Evolutionary conservation across 2,888 invertebrate species (phyloP), one percentile per base, ranked within the genome.

Genomic region (Drosophila longiperda): DNA sequence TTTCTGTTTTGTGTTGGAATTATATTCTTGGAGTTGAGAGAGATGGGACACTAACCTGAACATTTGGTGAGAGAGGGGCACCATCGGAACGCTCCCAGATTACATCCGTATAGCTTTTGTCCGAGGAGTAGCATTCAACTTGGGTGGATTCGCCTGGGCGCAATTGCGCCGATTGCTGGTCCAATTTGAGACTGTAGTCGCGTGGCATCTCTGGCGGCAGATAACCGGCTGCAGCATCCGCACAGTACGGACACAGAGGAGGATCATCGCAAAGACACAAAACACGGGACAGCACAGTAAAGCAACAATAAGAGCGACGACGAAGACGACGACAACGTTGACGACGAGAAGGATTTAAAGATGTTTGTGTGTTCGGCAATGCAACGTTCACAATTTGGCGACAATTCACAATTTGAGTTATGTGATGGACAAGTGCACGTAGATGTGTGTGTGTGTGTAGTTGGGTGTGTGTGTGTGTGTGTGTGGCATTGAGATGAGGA

Each of bases 101-200:
- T 7, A 93, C 91, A 52, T 92, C 69, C 80, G 91, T 86, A 66
- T 91, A 92, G 75, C 87, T 91, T 60, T 90, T 89, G 64, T 90
- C 91, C 49, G 92, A 90, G 29, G 93, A 91, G 69, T 91, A 91
- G 75, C 93, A 93, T 75, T 93, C 93, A 26, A 93, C 93, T 75
- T 92, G 91, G 34, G 93, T 92, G 33, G 92, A 92, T 52, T 93
- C 92, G n/a, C 93, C 93, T 6, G 90, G 80, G 32, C 78, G 88
- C 26, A 93, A 65, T 8, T 81, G 87, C 9, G 92, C 91, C 17
- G 90, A 87, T 58, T 93, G 92, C 63, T 92, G 93, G 79, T 93
- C 92, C 75, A 93, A 75, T 70, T 91, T 92, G 40, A 93, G 84
- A 66, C 91, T 88, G 52, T 92, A 82, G 40, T 91, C 92, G 20